A percentile compares a stretch with the other conserved stretches of the same genome.
Evolutionary conservation across 2,888 invertebrate genomes (phyloP).

Genomic region (Ophioninae sp.): DNA sequence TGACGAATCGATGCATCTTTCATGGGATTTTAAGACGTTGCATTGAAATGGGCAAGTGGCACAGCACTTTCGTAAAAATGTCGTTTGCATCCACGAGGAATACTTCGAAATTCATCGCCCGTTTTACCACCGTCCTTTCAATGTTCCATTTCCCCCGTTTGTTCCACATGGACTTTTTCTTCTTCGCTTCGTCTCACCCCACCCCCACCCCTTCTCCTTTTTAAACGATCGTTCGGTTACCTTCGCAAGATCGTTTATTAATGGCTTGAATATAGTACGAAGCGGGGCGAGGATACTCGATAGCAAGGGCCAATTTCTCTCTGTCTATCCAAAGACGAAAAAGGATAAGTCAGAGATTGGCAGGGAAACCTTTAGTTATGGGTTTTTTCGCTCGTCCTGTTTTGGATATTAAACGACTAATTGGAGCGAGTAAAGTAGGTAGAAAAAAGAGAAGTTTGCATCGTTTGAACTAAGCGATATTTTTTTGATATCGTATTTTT

Average conservation of each 20-base stretch:
- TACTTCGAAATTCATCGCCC: slow-evolving; percentile 51
- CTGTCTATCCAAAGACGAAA: slow-evolving; percentile 44
- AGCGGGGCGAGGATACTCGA: slow-evolving; percentile 31
- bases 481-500: no score
- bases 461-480: no score
- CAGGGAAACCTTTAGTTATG: slow-evolving; percentile 7
- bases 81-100: slow-evolving; percentile 38
- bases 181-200: not conserved
- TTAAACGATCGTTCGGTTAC: slow-evolving; percentile 8
- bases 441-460: not conserved
- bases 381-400: slow-evolving; percentile 24
- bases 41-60: slow-evolving; percentile 28
- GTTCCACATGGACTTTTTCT: not conserved
- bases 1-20: not conserved
- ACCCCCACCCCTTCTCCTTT: not conserved
- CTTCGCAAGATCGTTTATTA: slow-evolving; percentile 55
- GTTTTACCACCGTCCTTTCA: slow-evolving; percentile 19
- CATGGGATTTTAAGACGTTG: slow-evolving; percentile 13
- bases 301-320: slow-evolving; percentile 55
- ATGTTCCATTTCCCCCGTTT: slow-evolving; percentile 40
- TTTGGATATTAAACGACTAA: slow-evolving; percentile 2
- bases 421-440: slow-evolving; percentile 5
- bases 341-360: slow-evolving; percentile 1
- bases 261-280: slow-evolving; percentile 47
- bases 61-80: slow-evolving; percentile 58